Conservation (phyloP, 2,888 invertebrate genomes). For the Euplexia lucipara region DNA sequence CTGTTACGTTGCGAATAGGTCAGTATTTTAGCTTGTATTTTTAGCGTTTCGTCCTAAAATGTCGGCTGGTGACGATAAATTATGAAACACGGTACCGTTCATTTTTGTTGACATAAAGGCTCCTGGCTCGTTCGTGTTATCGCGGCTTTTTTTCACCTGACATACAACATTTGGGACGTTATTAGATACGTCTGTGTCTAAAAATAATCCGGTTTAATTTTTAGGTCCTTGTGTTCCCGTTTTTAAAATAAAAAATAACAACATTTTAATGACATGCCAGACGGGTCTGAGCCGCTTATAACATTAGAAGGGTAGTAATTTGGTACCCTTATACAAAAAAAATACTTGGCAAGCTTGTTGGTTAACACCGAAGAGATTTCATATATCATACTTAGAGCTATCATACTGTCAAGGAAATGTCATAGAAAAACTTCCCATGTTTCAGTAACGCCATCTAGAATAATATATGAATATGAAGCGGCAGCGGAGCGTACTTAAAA, state of each 20-base stretch:
- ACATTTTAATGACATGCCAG: constrained; percentile 30
- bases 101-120: constrained; percentile 63
- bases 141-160: constrained; percentile 41
- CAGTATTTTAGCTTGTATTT: constrained; percentile 57
- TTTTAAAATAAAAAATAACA: constrained; percentile 17
- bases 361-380: no score
- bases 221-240: constrained; percentile 13
- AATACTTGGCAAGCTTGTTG: neutral
- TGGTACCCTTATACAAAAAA: neutral
- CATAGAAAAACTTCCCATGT: no score
- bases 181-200: constrained; percentile 37
- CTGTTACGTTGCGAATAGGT: constrained; percentile 37
- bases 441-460: no score
- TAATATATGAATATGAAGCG: neutral
- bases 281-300: constrained; percentile 18
- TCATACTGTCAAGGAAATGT: no score
- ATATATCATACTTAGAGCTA: no score
- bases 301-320: constrained; percentile 6
- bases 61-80: constrained; percentile 53
- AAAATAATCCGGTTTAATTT: constrained; percentile 45
- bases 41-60: constrained; percentile 59
- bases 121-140: constrained; percentile 46
- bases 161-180: constrained; percentile 45
- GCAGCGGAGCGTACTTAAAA: no score
- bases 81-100: constrained; percentile 56